These are phyloP conservation scores for Chymomyza caudatula DNA, from an alignment of 2,888 invertebrate genomes.

Conservation along the genomic window DNA sequence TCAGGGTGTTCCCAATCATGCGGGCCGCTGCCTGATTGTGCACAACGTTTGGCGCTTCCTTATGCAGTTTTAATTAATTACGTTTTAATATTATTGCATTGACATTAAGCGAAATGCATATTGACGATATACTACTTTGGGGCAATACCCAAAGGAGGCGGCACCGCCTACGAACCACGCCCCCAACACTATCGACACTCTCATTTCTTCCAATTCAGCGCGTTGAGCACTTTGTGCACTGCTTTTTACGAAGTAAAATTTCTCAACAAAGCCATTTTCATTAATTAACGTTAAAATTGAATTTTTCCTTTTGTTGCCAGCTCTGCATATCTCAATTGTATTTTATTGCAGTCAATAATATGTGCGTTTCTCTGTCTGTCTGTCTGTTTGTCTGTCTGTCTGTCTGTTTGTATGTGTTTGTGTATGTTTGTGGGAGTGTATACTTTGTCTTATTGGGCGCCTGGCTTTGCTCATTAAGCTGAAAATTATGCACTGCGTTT, in stretches of 20 bases:
- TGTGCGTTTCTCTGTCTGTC: slow-evolving; percentile 3
- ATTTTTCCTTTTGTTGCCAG: slow-evolving; percentile 40
- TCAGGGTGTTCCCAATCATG: not conserved
- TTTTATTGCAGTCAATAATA: slow-evolving; percentile 43
- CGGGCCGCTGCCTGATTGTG: not conserved
- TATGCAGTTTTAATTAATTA: slow-evolving; percentile 69
- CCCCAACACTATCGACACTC: slow-evolving; percentile 6
- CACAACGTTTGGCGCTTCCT: slow-evolving; percentile 4
- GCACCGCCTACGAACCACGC: not conserved
- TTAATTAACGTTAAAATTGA: slow-evolving; percentile 56
- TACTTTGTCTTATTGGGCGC: slow-evolving; percentile 11
- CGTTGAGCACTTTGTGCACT: slow-evolving; percentile 36
- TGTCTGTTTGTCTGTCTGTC: not conserved
- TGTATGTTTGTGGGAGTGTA: not conserved
- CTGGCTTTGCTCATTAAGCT: slow-evolving; percentile 54
- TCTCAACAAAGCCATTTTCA: slow-evolving; percentile 34
- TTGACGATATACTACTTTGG: slow-evolving; percentile 25
- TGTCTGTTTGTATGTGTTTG: not conserved
- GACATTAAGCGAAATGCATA: slow-evolving; percentile 61
- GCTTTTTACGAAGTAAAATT: slow-evolving; percentile 25
- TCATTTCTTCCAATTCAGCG: not conserved
- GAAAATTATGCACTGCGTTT: slow-evolving; percentile 30
- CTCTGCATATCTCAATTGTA: slow-evolving; percentile 43
- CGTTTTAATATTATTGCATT: slow-evolving; percentile 71
- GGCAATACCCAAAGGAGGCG: not conserved